Conservation (phyloP, 1,140 invertebrate species). For the Neocloeon triangulifer region DNA sequence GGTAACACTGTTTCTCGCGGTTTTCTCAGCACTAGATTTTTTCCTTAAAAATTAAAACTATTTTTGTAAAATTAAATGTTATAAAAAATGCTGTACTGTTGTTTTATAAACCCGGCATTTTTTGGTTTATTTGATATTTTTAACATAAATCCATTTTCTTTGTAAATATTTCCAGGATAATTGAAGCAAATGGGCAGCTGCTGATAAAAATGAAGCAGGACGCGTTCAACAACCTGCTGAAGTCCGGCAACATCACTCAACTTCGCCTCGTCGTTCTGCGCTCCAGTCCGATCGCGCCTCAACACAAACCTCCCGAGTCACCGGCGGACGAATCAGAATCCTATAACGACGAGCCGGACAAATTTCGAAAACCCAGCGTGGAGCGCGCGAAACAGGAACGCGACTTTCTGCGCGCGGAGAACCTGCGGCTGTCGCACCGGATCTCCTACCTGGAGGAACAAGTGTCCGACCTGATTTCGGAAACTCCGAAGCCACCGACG, state of each 20-base stretch:
- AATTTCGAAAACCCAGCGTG: slow-evolving; percentile 16
- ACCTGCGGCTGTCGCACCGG: slow-evolving; percentile 59
- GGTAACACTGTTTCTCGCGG: no score
- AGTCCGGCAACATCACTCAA: slow-evolving; percentile 15
- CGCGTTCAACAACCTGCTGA: slow-evolving; percentile 31
- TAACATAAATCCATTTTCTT: no score
- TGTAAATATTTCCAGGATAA: slow-evolving; percentile 43
- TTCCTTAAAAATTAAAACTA: no score
- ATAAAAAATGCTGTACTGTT: no score
- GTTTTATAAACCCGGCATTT: no score
- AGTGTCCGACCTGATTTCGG: slow-evolving; percentile 37
- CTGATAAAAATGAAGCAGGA: slow-evolving; percentile 43
- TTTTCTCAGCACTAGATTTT: no score
- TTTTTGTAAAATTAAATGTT: no score
- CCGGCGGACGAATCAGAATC: slow-evolving; percentile 26
- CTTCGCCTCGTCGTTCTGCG: slow-evolving; percentile 33
- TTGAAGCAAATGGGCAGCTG: slow-evolving; percentile 64
- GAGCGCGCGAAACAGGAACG: slow-evolving; percentile 12
- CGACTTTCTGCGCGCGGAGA: slow-evolving; percentile 43
- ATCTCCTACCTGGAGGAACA: slow-evolving; percentile 78
- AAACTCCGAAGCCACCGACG: slow-evolving; percentile 8
- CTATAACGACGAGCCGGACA: slow-evolving; percentile 23
- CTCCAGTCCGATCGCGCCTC: no score
- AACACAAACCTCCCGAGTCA: no score
- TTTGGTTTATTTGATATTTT: no score